These are phyloP conservation scores for Flexamia atlantica DNA, from an alignment of 2,888 invertebrate species.

Conservation along the genomic window DNA sequence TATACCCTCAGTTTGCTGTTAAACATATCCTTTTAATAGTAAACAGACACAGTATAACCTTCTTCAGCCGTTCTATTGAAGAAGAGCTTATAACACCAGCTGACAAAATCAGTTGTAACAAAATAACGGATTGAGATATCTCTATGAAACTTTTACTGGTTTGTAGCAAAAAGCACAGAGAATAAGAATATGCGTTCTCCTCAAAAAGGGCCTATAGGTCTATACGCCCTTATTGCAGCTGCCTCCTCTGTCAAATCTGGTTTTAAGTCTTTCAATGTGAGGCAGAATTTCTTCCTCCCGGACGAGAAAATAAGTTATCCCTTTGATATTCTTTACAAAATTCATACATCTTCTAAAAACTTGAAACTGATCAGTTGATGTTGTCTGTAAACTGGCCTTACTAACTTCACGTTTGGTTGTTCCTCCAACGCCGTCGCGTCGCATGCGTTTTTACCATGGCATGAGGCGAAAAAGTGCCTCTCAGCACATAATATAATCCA, in stretches of 20 bases:
- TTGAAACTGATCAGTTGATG: constrained; percentile 13
- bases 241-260: neutral
- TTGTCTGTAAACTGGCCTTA: constrained; percentile 22
- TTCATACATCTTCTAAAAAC: constrained; percentile 4
- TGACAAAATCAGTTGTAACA: no score
- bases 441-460: constrained; percentile 55
- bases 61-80: no score
- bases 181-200: no score
- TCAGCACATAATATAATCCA: constrained; percentile 21
- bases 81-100: no score
- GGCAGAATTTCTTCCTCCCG: neutral
- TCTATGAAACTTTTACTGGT: no score
- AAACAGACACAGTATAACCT: no score
- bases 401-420: constrained; percentile 46
- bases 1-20: neutral
- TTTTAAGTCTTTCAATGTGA: neutral
- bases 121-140: no score
- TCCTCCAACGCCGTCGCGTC: constrained; percentile 5
- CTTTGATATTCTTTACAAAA: constrained; percentile 41
- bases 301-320: neutral
- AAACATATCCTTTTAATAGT: neutral
- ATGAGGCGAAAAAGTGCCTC: constrained; percentile 57
- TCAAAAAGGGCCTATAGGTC: no score
- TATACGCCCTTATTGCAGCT: no score
- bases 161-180: no score